Evolutionary conservation across 2,113 vertebrate genomes (phyloP), one percentile per base, ranked within the genome.

Genomic region (Rhinogobius similis): DNA sequence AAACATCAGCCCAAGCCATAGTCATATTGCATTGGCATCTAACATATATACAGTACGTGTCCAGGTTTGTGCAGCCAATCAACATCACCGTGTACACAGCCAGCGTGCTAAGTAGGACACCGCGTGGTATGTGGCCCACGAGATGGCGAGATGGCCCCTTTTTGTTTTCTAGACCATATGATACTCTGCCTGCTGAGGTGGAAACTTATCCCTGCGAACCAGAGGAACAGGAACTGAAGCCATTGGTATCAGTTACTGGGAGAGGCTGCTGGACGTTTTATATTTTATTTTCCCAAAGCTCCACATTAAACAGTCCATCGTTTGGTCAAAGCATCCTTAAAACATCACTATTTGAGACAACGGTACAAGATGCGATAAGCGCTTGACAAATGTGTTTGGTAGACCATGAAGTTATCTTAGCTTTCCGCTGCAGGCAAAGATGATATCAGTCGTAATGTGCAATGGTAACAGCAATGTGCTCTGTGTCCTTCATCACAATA

Each of bases 31-130:
- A 43, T 9, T 12, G 4, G 53, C n/a, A 65, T 36, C 46, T 32
- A 52, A 13, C 44, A 43, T 21, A 43, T 21, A 36, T 26, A 64
- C 20, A 0, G 10, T 58, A 1, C 27, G 43, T 70, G 27, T 67
- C 50, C 32, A 77, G 27, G 52, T 73, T 70, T 71, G 67, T 52
- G 29, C 52, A 46, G 69, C 27, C 79, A 72, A 78, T 80, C 72
- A 73, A 82, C 69, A 75, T 82, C 66, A 70, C 67, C 26, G 67
- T 58, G 82, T 79, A 86, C 82, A 75, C 72, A 82, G 86, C 77
- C 78, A 75, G 76, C 61, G 81, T 67, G 78, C 72, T 83, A 92
- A 89, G 72, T 90, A 87, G 90, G 88, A 81, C 89, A 87, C 82
- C 72, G 82, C 59, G 65, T 76, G 86, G 87, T 84, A 86, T 87